phyloP scores from a whole-genome alignment of 64 coral and sea anemone species.

The Astreopora myriophthalma region DNA sequence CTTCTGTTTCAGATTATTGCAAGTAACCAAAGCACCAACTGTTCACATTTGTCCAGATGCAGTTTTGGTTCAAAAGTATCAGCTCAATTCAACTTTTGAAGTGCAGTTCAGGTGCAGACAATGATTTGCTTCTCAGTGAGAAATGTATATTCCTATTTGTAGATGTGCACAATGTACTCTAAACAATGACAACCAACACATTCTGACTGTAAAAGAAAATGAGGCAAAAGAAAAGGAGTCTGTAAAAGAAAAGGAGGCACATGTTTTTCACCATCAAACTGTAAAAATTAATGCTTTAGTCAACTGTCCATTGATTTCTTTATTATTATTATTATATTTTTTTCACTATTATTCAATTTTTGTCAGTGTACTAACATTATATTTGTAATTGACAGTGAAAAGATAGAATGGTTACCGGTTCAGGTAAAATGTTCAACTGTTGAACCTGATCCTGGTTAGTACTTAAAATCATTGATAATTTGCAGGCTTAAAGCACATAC shows the following conservation, averaged over 20 bases:
- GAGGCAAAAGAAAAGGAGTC: too few relatives aligned
- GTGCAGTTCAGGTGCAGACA: conserved; percentile 44
- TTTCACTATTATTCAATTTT: background rate
- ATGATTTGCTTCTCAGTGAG: background rate
- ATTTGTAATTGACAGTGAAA: background rate
- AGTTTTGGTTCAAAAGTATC: conserved; percentile 40
- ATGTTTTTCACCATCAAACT: too few relatives aligned
- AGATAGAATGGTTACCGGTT: background rate
- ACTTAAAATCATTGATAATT: too few relatives aligned
- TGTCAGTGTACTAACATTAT: background rate
- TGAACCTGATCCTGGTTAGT: conserved; percentile 7
- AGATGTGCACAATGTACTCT: too few relatives aligned
- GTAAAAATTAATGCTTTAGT: too few relatives aligned
- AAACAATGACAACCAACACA: too few relatives aligned
- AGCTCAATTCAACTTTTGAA: conserved; percentile 12
- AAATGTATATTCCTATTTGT: too few relatives aligned
- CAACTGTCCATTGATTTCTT: too few relatives aligned
- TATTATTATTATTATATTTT: background rate
- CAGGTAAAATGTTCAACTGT: background rate
- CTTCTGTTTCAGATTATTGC: conserved; percentile 20
- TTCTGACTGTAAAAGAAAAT: too few relatives aligned
- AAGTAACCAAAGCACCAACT: conserved; percentile 54
- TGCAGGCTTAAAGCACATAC: too few relatives aligned
- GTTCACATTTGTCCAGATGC: conserved; percentile 51
- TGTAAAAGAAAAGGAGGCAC: too few relatives aligned